Percentiles rank a stretch among this genome's conserved stretches.
Conservation (phyloP, 1,140 invertebrate species). For the Popillia japonica region DNA sequence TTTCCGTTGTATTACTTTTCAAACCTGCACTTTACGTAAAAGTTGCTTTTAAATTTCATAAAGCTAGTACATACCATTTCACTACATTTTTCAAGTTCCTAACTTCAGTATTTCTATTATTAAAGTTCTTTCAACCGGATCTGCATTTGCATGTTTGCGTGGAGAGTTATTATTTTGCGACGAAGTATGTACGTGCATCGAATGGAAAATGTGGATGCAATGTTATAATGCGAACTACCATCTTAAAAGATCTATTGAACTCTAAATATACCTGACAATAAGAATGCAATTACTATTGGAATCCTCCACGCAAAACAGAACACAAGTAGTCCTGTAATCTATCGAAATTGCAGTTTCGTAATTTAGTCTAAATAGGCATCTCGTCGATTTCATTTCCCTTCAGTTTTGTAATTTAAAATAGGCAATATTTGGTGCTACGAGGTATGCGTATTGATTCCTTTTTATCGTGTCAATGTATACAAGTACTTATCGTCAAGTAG, state of each 20-base stretch:
- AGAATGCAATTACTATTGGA: constrained; percentile 41
- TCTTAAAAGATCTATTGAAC: constrained; percentile 41
- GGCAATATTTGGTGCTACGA: too few relatives aligned
- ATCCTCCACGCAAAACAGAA: constrained; percentile 37
- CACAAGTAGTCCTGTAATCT: constrained; percentile 34
- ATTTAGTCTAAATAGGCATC: not conserved
- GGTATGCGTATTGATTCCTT: too few relatives aligned
- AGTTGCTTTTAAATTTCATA: not conserved
- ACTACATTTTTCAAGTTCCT: not conserved
- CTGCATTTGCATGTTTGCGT: not conserved
- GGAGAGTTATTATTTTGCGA: not conserved
- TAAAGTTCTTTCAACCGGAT: not conserved
- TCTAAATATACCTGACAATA: constrained; percentile 37
- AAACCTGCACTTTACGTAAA: too few relatives aligned
- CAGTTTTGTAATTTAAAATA: too few relatives aligned
- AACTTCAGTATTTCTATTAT: constrained; percentile 3
- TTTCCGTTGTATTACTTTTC: too few relatives aligned
- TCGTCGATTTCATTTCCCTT: too few relatives aligned
- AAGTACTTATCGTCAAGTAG: not conserved
- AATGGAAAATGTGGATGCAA: constrained; percentile 35
- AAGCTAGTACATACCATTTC: not conserved
- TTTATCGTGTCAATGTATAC: too few relatives aligned
- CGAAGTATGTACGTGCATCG: not conserved
- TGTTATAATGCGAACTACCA: constrained; percentile 15
- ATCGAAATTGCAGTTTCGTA: constrained; percentile 40